Percentiles rank a stretch among this genome's conserved stretches.
These are phyloP conservation scores for Coturnix japonica DNA, from an alignment of 2,113 vertebrate species.

Conservation along the genomic window DNA sequence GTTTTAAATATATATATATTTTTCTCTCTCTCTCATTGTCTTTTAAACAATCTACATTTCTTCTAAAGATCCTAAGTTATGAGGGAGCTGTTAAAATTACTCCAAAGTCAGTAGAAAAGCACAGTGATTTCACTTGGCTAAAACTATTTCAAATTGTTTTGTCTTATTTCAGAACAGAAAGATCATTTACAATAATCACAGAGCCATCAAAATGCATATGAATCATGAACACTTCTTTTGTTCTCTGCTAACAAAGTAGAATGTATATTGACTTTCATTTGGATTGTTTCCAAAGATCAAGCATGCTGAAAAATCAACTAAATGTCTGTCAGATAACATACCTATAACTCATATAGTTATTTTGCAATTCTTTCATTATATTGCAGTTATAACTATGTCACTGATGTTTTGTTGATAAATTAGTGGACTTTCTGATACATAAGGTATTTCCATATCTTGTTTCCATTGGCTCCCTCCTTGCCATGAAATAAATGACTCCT, in stretches of 20 bases:
- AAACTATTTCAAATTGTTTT: background rate
- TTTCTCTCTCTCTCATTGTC: background rate
- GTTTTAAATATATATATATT: background rate
- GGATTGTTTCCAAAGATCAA: slow-evolving; percentile 50
- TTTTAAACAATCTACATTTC: background rate
- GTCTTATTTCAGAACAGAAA: background rate
- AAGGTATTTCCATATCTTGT: background rate
- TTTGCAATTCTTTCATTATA: background rate
- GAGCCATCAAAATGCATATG: background rate
- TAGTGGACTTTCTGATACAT: background rate
- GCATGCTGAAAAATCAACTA: slow-evolving; percentile 29
- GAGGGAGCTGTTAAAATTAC: background rate
- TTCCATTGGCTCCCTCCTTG: background rate
- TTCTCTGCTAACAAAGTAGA: slow-evolving; percentile 4
- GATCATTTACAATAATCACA: background rate
- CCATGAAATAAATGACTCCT: background rate
- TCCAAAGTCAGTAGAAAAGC: background rate
- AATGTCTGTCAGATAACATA: background rate
- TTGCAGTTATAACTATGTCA: background rate
- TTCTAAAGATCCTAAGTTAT: background rate
- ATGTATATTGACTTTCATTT: slow-evolving; percentile 40
- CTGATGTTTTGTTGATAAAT: background rate
- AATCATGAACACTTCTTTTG: background rate
- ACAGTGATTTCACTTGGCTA: background rate
- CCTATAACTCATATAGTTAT: background rate